Evolutionary conservation across 2,888 invertebrate species (phyloP).

Genomic region (Amblyjoppa fuscipennis): DNA sequence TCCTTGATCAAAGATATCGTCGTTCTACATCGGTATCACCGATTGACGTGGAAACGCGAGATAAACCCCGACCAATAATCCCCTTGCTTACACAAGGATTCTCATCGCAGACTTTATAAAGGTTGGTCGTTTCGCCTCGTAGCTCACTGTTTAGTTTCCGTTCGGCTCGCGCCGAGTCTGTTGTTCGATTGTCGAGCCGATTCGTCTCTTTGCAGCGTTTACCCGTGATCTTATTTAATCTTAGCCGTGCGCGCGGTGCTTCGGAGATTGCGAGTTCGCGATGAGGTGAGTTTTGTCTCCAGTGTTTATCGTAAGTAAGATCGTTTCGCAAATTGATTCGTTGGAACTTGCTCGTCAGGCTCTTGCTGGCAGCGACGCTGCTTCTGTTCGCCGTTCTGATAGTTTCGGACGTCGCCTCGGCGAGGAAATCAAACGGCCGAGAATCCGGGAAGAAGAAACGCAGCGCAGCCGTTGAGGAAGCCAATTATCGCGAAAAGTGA

Average conservation of each 20-base stretch:
- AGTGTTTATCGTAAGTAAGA: not conserved
- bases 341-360: slow-evolving; percentile 36
- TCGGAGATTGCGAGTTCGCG: not conserved
- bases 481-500: slow-evolving; percentile 54
- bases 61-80: slow-evolving; percentile 31
- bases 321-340: not conserved
- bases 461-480: slow-evolving; percentile 35
- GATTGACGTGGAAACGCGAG: slow-evolving; percentile 11
- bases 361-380: slow-evolving; percentile 42
- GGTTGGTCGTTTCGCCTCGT: slow-evolving; percentile 44
- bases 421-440: slow-evolving; percentile 53
- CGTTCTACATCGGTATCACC: slow-evolving; percentile 38
- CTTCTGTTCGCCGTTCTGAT: slow-evolving; percentile 56
- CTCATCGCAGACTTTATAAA: slow-evolving; percentile 58
- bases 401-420: slow-evolving; percentile 47
- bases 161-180: not conserved
- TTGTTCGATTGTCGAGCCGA: not conserved
- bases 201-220: too few relatives aligned
- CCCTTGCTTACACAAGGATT: slow-evolving; percentile 56
- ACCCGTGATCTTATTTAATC: not conserved
- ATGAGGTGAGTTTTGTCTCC: slow-evolving; percentile 56
- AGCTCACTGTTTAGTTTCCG: slow-evolving; percentile 46
- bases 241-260: not conserved
- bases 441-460: slow-evolving; percentile 49
- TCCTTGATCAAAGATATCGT: slow-evolving; percentile 6